A percentile compares a stretch with the other conserved stretches of the same genome.
Evolutionary conservation across 2,888 invertebrate genomes (phyloP).

Genomic region (Ochropleura leucogaster): DNA sequence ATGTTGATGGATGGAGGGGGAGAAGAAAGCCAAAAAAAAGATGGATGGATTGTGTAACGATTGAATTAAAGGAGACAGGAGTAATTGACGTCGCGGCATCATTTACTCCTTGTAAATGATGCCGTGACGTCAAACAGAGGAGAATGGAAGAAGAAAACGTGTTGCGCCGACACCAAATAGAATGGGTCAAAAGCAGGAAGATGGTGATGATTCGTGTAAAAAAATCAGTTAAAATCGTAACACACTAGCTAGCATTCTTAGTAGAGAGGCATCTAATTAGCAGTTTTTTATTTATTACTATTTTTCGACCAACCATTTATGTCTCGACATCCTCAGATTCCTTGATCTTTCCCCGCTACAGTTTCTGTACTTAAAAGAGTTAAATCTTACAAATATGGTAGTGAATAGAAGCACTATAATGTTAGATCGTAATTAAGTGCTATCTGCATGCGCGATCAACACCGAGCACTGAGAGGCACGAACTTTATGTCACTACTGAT

Average conservation of each 20-base stretch:
- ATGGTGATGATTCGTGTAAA: not conserved
- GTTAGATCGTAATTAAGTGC: constrained; percentile 58
- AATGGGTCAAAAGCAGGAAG: too few relatives aligned
- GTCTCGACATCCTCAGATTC: not conserved
- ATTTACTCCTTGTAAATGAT: too few relatives aligned
- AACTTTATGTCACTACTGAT: constrained; percentile 64
- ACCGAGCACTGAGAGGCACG: constrained; percentile 41
- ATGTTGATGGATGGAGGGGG: too few relatives aligned
- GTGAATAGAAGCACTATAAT: constrained; percentile 38
- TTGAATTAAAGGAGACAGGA: too few relatives aligned
- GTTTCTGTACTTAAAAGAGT: constrained; percentile 16
- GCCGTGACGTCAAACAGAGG: too few relatives aligned
- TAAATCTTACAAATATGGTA: constrained; percentile 39
- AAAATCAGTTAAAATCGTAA: constrained; percentile 6
- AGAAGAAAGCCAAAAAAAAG: too few relatives aligned
- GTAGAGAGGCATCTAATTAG: not conserved
- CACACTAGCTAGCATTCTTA: not conserved
- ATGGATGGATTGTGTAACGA: too few relatives aligned
- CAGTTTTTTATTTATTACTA: not conserved
- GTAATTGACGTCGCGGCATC: too few relatives aligned
- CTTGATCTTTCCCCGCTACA: not conserved
- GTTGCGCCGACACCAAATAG: too few relatives aligned
- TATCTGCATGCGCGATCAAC: constrained; percentile 59
- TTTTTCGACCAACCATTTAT: not conserved
- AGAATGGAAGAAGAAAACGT: too few relatives aligned